Conservation (phyloP, 2,113 vertebrate genomes). For the Hippocampus comes region DNA sequence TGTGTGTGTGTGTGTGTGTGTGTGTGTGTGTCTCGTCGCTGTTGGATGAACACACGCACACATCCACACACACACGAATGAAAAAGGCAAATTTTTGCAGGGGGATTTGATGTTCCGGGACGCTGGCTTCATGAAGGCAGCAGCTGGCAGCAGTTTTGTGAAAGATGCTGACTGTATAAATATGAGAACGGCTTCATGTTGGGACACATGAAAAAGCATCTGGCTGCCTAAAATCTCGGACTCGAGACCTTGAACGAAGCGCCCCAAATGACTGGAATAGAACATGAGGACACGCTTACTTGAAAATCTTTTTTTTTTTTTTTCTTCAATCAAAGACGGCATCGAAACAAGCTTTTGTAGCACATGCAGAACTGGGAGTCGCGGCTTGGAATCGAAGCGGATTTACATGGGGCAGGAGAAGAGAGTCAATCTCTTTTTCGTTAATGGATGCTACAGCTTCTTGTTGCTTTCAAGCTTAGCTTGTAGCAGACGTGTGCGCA, state of each 20-base stretch:
- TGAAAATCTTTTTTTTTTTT: conserved; percentile 7
- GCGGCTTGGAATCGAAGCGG: too few relatives aligned
- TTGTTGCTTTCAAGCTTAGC: too few relatives aligned
- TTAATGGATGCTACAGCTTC: too few relatives aligned
- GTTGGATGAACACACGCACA: not conserved
- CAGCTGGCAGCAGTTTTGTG: not conserved
- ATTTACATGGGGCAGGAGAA: too few relatives aligned
- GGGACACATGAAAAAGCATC: not conserved
- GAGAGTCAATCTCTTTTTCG: too few relatives aligned
- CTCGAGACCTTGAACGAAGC: conserved; percentile 8
- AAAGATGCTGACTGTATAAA: not conserved
- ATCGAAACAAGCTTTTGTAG: not conserved
- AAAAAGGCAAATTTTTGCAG: not conserved
- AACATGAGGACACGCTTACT: not conserved
- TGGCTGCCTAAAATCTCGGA: not conserved
- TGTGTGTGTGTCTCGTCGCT: not conserved
- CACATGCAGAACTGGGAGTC: too few relatives aligned
- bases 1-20: too few relatives aligned
- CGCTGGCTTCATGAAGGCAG: not conserved
- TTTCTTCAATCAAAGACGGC: not conserved
- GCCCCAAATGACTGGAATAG: conserved; percentile 39
- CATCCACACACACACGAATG: not conserved
- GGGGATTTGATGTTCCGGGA: conserved; percentile 2
- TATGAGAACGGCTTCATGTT: not conserved
- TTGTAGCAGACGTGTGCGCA: too few relatives aligned